These are phyloP conservation scores for Cercopithecus hamlyni DNA, from an alignment of 2,797 vertebrate genomes.

Conservation along the genomic window DNA sequence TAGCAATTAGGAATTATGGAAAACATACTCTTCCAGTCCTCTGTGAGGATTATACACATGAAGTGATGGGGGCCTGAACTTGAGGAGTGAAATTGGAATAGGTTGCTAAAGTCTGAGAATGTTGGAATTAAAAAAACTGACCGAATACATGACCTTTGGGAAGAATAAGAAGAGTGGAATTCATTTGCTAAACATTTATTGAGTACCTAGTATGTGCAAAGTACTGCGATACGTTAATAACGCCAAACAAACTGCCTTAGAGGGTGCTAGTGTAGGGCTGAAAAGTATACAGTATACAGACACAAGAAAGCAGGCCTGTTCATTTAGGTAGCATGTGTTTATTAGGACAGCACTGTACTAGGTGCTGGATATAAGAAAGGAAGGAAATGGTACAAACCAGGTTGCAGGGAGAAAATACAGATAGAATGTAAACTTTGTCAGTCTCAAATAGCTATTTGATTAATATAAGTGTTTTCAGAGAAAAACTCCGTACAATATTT, in stretches of 20 bases:
- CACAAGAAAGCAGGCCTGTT: background rate
- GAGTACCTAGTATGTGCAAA: background rate
- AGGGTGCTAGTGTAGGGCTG: background rate
- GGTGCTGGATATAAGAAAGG: conserved; percentile 7
- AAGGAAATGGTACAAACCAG: background rate
- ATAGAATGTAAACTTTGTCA: conserved; percentile 10
- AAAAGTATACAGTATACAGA: background rate
- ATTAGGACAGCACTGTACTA: background rate
- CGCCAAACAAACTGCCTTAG: background rate
- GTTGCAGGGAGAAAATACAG: conserved; percentile 12
- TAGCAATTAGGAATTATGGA: conserved; percentile 40
- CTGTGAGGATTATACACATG: conserved; percentile 4
- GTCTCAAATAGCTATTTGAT: background rate
- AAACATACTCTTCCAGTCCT: background rate
- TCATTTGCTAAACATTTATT: conserved; percentile 1
- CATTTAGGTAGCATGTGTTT: conserved; percentile 1
- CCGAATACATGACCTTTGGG: background rate
- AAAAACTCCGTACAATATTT: background rate
- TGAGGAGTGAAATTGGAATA: conserved; percentile 4
- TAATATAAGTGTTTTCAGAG: conserved; percentile 29
- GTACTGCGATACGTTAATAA: background rate
- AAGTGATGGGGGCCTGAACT: background rate
- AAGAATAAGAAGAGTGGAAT: background rate
- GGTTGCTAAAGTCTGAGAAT: background rate
- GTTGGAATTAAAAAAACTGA: conserved; percentile 17